Evolutionary conservation across 2,797 vertebrate genomes (phyloP).

Genomic region (Tauraco hartlaubi): DNA sequence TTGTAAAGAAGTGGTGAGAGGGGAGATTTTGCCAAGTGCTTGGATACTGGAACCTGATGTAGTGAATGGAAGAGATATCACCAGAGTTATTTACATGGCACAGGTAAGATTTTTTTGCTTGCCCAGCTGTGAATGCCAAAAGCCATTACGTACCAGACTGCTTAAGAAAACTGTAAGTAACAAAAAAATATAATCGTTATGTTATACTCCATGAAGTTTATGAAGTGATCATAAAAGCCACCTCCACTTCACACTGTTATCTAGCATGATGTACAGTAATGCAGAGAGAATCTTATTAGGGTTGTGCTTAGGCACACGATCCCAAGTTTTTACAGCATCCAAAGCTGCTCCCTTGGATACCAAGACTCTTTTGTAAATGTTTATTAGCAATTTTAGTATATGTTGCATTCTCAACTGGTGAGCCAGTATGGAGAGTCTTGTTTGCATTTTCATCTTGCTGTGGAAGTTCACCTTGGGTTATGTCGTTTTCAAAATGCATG

Average conservation of each 20-base stretch:
- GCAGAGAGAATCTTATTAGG: not conserved
- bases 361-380: not conserved
- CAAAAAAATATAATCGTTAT: not conserved
- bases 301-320: not conserved
- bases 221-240: not conserved
- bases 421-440: not conserved
- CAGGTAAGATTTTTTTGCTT: slow-evolving; percentile 83
- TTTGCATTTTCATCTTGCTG: not conserved
- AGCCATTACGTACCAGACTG: not conserved
- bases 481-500: not conserved
- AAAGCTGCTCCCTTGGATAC: not conserved
- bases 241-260: not conserved
- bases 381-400: not conserved
- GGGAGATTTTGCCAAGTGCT: slow-evolving; percentile 95
- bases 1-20: slow-evolving; percentile 87
- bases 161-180: not conserved
- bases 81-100: slow-evolving; percentile 89
- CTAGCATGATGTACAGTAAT: not conserved
- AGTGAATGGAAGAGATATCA: slow-evolving; percentile 84
- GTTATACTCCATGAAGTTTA: not conserved
- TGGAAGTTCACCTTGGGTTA: not conserved
- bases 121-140: not conserved
- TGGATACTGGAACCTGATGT: slow-evolving; percentile 91
- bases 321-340: not conserved
- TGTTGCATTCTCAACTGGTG: not conserved